Percentiles rank a stretch among this genome's conserved stretches.
phyloP scores from a whole-genome alignment of 2,888 invertebrate genomes.

The Xanthorhoe designata region DNA sequence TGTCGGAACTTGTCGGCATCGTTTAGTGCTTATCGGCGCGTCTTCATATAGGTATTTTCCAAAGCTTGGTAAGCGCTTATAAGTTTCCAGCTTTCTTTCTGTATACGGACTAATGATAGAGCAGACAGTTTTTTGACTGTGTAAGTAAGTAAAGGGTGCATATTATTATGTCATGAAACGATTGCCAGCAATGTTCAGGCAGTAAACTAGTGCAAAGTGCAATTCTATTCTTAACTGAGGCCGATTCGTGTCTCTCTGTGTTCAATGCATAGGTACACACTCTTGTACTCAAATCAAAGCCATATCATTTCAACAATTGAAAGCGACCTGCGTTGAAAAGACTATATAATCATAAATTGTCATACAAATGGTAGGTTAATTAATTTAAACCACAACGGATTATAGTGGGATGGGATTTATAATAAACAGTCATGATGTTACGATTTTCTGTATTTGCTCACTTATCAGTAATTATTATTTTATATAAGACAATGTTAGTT shows the following conservation, averaged over 20 bases:
- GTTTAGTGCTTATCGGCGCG: no score
- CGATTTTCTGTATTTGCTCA: background rate
- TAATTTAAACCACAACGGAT: background rate
- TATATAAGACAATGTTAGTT: background rate
- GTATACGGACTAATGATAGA: no score
- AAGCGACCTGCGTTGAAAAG: background rate
- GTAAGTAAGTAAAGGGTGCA: background rate
- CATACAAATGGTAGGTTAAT: background rate
- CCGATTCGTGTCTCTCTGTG: constrained; percentile 48
- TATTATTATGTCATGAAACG: background rate
- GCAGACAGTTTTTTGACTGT: no score
- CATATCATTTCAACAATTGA: constrained; percentile 7
- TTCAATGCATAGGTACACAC: constrained; percentile 12
- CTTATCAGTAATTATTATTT: background rate
- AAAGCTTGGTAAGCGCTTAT: no score
- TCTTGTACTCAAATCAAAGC: constrained; percentile 10
- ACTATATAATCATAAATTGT: background rate
- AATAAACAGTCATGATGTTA: background rate
- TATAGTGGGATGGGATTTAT: background rate
- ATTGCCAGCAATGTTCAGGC: constrained; percentile 14
- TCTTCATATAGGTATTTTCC: no score
- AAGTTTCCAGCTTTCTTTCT: no score
- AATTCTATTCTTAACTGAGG: constrained; percentile 57
- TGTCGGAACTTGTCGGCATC: no score
- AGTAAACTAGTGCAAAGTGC: constrained; percentile 59